Evolutionary conservation across 2,888 invertebrate species (phyloP), one percentile per base, ranked within the genome.

Genomic region (Drosophila algonquin): DNA sequence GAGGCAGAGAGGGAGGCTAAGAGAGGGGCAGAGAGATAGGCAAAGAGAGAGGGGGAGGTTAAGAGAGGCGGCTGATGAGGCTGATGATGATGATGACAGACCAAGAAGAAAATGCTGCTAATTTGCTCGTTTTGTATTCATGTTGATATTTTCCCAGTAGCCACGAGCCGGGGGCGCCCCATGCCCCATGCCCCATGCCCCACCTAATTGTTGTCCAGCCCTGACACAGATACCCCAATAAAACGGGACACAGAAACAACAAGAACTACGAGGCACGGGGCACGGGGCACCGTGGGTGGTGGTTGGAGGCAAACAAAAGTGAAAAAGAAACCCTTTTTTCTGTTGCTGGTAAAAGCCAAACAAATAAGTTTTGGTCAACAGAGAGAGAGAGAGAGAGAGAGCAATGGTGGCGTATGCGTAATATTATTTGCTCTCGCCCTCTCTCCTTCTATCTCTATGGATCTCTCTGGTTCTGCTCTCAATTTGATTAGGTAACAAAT

Each of bases 401-500:
- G 69, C 60, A 71, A 79, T 70, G 67, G 6, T 60, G 79, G 81
- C 87, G 84, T 84, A 86, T 84, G 84, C 87, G 83, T 83, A 86
- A 86, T 84, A 73, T 85, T 80, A 78, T 86, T 81, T 85, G 80
- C 65, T 52, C 35, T 44, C 48, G 27, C 24, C 14, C 32, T 30
- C 27, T 16, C n/a, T 5, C 18, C 2, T 24, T 24, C 32, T 7
- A 7, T 3, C 18, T 52, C 14, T 16, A 12, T 24, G 16, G 32
- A 16, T 27, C n/a, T 3, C 9, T 48, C 9, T 18, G 1, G 18
- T 61, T 46, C 63, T 59, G 64, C 68, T 77, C 59, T 85, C 76
- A 71, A 88, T 88, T 88, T 81, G 89, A 86, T 88, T 84, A 77
- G 77, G 79, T 77, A 88, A 86, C 75, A 77, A 88, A 83, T 73